Evolutionary conservation across 1,140 invertebrate genomes (phyloP), one percentile per base, ranked within the genome.

Genomic region (Achroia grisella): DNA sequence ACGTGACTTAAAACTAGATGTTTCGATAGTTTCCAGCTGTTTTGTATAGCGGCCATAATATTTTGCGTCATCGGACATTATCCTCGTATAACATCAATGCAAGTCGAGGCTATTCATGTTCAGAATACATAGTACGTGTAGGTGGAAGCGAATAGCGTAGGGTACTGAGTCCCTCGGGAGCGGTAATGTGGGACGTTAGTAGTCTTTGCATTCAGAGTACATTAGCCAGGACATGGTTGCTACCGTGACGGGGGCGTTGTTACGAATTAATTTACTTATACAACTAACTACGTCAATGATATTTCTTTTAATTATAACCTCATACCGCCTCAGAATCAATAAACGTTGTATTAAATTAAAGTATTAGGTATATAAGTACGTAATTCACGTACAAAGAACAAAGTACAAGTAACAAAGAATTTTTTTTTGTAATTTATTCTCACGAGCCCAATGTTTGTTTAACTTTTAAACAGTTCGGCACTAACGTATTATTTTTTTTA

Each of bases 141-240:
- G 54, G 59, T 61, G 48, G 47, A 56, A 56, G 55, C 56, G 50
- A 46, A 56, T 43, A 49, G 49, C 11, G 64, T 33, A 55, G 51
- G 49, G 42, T 64, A 54, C 29, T 35, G 36, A 33, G 58, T 69
- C 72, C 68, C 69, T 61, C 34, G 69, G 68, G 75, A 70, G 49
- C 49, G 56, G 62, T 71, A 66, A 69, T 63, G 60, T 63, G 57
- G 55, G 62, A 61, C 65, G 68, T 60, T 67, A 58, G 60, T 62
- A 71, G 66, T 65, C 65, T 72, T 65, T 63, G 56, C 58, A 66
- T 68, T 70, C 69, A 57, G 60, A 56, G 50, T 56, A 59, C 73
- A 75, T 80, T 77, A 71, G 56, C 62, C 37, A 44, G 62, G 55
- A 58, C 54, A 58, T 54, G 58, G 48, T 42, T 43, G 49, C 45